Evolutionary conservation across 2,113 vertebrate genomes (phyloP).

Genomic region (Haemorhous mexicanus): DNA sequence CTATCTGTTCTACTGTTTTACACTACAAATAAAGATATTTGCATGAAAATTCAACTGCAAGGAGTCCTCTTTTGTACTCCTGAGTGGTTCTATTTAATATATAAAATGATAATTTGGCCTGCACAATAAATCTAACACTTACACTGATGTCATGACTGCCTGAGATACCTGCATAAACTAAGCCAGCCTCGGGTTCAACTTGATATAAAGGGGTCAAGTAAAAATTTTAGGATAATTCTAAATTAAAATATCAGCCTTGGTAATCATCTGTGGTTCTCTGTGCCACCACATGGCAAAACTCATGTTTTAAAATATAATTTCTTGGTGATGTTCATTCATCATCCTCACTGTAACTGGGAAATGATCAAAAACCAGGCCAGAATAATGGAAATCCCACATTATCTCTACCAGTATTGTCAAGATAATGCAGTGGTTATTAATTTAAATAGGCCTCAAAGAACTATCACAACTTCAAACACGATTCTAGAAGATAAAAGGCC

Average conservation of each 20-base stretch:
- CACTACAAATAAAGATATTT: conserved; percentile 25
- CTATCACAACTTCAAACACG: conserved; percentile 15
- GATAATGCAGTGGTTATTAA: conserved; percentile 54
- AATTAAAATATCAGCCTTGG: conserved; percentile 45
- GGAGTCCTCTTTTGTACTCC: neutral
- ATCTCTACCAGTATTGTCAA: conserved; percentile 26
- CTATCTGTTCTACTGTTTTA: neutral
- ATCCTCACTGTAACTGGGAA: neutral
- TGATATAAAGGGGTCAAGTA: conserved; percentile 28
- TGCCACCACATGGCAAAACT: conserved; percentile 38
- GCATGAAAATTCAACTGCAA: conserved; percentile 30
- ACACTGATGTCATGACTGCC: neutral
- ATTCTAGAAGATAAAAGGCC: conserved; percentile 54
- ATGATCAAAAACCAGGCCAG: conserved; percentile 10
- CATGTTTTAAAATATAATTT: conserved; percentile 39
- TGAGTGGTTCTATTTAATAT: neutral
- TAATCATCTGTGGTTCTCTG: conserved; percentile 30
- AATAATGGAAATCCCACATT: conserved; percentile 35
- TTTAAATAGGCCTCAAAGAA: conserved; percentile 47
- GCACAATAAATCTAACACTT: neutral
- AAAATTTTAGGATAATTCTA: conserved; percentile 27
- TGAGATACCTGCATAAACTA: neutral
- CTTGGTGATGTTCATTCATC: conserved; percentile 16
- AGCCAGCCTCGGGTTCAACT: neutral
- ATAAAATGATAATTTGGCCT: conserved; percentile 6